A percentile compares a stretch with the other conserved stretches of the same genome.
Evolutionary conservation across 1,140 invertebrate genomes (phyloP).

Genomic region (Chironomus tepperi): DNA sequence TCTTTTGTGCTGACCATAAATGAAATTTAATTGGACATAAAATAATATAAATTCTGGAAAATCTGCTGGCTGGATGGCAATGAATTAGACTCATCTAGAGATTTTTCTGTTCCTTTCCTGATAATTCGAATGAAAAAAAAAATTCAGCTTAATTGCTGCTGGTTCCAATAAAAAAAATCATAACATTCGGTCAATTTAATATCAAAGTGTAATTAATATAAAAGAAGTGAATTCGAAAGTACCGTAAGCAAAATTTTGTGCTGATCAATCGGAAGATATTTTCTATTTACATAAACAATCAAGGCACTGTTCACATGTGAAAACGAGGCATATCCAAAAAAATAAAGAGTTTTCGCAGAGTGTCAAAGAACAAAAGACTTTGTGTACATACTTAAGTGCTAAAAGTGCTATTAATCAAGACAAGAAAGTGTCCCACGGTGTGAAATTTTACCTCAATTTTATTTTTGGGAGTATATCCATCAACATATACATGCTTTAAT

Average conservation of each 20-base stretch:
- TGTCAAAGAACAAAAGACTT: background rate
- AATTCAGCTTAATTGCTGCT: background rate
- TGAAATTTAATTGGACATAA: background rate
- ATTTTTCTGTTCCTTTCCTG: no score
- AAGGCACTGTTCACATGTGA: background rate
- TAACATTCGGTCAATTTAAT: background rate
- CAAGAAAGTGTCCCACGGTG: background rate
- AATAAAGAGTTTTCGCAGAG: background rate
- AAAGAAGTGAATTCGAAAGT: background rate
- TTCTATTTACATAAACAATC: background rate
- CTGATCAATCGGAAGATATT: background rate
- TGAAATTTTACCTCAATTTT: background rate
- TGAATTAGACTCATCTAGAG: background rate
- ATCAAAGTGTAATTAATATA: background rate
- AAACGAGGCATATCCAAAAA: background rate
- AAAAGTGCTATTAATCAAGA: slow-evolving; percentile 2
- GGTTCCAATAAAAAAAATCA: background rate
- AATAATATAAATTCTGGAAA: background rate
- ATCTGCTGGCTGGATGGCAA: background rate
- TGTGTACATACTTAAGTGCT: background rate
- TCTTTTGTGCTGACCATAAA: background rate
- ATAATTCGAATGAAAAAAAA: background rate
- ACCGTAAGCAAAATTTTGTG: slow-evolving; percentile 12
- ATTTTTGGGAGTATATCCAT: background rate
- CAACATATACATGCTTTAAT: no score